Conservation (phyloP, 2,888 invertebrate species). For the Lycocerus yunnanus region DNA sequence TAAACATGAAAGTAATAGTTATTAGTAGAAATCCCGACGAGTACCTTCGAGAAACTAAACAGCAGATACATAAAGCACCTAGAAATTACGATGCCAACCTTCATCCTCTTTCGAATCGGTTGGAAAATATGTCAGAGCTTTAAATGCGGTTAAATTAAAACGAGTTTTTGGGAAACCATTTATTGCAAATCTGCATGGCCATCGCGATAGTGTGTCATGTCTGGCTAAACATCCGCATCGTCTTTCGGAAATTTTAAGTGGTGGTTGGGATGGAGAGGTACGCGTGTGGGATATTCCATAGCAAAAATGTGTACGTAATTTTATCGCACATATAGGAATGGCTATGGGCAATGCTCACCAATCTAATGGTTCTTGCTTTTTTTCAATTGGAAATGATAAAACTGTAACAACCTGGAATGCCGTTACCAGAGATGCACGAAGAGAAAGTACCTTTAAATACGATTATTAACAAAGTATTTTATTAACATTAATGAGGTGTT, state of each 20-base stretch:
- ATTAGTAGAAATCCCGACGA: conserved; percentile 94
- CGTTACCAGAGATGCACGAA: conserved; percentile 59
- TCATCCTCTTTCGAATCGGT: conserved; percentile 93
- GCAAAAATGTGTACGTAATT: conserved; percentile 69
- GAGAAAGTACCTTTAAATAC: conserved; percentile 75
- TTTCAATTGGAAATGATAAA: conserved; percentile 91
- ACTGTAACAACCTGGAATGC: conserved; percentile 91
- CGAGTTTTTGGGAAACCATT: conserved; percentile 98
- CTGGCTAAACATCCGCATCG: conserved; percentile 84
- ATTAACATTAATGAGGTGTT: conserved; percentile 88
- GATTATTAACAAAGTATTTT: conserved; percentile 72
- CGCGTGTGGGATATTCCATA: conserved; percentile 87
- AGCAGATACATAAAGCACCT: conserved; percentile 94
- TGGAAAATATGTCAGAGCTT: conserved; percentile 92
- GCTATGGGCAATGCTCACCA: conserved; percentile 80
- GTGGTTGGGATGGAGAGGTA: conserved; percentile 95
- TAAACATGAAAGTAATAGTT: conserved; percentile 87
- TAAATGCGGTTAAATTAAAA: conserved; percentile 97
- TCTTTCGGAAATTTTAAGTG: conserved; percentile 81
- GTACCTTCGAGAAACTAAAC: conserved; percentile 92
- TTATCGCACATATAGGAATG: conserved; percentile 91
- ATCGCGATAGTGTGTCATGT: conserved; percentile 86
- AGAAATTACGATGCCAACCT: conserved; percentile 91
- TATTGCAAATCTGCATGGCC: conserved; percentile 90
- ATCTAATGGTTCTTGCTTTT: conserved; percentile 68